phyloP scores from a whole-genome alignment of 2,888 invertebrate genomes.

The Plusia festucae region DNA sequence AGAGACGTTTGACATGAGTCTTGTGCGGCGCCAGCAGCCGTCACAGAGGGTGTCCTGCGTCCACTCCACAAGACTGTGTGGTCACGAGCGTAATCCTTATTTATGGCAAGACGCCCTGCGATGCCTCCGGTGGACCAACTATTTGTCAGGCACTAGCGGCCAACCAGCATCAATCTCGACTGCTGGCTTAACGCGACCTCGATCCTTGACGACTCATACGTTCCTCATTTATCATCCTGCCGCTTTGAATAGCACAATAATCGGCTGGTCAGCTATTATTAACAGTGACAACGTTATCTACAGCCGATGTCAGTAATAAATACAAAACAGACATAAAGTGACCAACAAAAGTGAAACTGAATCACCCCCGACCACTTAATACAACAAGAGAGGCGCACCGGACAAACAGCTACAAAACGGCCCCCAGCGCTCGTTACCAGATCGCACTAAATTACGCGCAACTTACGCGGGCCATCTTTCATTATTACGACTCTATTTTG shows the following conservation, averaged over 20 bases:
- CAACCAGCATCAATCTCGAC: conserved; percentile 83
- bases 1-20: conserved; percentile 76
- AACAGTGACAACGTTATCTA: conserved; percentile 74
- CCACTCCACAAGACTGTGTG: conserved; percentile 84
- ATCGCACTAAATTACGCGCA: conserved; percentile 84
- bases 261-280: conserved; percentile 67
- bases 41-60: conserved; percentile 75
- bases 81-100: conserved; percentile 87
- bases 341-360: conserved; percentile 85
- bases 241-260: conserved; percentile 64
- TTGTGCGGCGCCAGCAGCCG: conserved; percentile 68
- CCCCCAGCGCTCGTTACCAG: conserved; percentile 77
- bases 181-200: conserved; percentile 73
- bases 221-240: conserved; percentile 65
- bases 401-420: conserved; percentile 74
- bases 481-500: conserved; percentile 88
- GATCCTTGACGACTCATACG: conserved; percentile 67
- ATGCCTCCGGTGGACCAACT: conserved; percentile 84
- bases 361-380: conserved; percentile 76
- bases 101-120: conserved; percentile 87
- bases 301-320: conserved; percentile 74
- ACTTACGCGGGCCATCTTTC: conserved; percentile 86
- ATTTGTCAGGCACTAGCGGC: conserved; percentile 82
- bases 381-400: conserved; percentile 73
- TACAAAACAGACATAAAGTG: conserved; percentile 77